Evolutionary conservation across 2,888 invertebrate species (phyloP), one percentile per base, ranked within the genome.

Genomic region (Vanessa cardui): DNA sequence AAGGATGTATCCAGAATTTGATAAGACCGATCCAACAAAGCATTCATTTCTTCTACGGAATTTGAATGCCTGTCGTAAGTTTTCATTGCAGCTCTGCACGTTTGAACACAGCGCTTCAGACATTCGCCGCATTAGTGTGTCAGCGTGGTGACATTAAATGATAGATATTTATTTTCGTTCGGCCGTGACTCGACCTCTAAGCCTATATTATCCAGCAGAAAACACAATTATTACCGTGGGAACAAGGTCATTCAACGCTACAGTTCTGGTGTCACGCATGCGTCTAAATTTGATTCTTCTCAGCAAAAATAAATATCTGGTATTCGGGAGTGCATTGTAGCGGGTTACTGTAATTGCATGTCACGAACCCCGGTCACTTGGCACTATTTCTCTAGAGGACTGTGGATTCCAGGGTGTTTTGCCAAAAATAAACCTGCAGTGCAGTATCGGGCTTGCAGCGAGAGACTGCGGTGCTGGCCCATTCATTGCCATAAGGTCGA

Each of bases 371-470:
- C 69, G 69, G 71, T 72, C 74, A 74, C 75, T 74, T 78, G 76
- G 77, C 77, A 76, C 69, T 66, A 68, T 71, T 71, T 67, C 58
- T 68, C 61, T 70, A 69, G 60, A 71, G 72, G 69, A 65, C 72
- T 77, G 80, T 79, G 47, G 69, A 47, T 50, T 49, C 59, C 77
- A 82, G 84, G 83, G 84, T 85, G 83, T 80, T 78, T 82, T 91
- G 91, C 91, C 92, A 92, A 89, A 88, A 92, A 90, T 90, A 90
- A 88, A 88, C 87, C 91, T 92, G 92, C 92, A 92, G 86, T 92
- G 92, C 92, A 91, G 92, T 89, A 83, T 82, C 80, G 79, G 82
- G 86, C 89, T 89, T 91, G 91, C 90, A 91, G 88, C 81, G 81
- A 31, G 76, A 83, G 81, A 87, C 85, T 89, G 90, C 90, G 89